Base-by-base conservation (phyloP, 2,113 vertebrate genomes). In the Callocephalon fimbriatum region DNA sequence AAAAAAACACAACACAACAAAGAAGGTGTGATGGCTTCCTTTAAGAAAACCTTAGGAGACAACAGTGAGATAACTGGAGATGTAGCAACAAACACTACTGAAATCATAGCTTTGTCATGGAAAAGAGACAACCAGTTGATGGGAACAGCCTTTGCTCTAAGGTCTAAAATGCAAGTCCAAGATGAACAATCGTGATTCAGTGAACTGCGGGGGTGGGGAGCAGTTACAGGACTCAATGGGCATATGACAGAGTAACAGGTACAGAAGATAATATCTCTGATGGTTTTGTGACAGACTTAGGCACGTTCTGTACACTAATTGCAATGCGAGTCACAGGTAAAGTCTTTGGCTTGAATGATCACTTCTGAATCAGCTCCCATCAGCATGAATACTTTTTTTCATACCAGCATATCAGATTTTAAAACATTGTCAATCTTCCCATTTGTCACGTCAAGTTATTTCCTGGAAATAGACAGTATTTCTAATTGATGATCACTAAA, bases 251-350 rank as follows among this genome's bases (percentile, higher is more conserved):
- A 59, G 21, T 35, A 23, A 65, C 4, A 40, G 76, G 6, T 6
- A 59, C 1, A 31, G 68, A 86, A 56, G 22, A n/a, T 25, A 1
- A 47, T 65, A 74, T 47, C 44, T 73, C 72, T 73, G 15, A 10
- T 77, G n/a, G 45, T 4, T 81, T 84, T 40, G 38, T 40, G n/a
- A 47, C 23, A 74, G 31, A 29, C 15, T 63, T 63, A 15, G 56
- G 35, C 32, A 10, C 9, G 32, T 58, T n/a, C 32, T 58, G 32
- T 15, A n/a, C 32, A 15, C 20, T 58, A 80, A 56, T 10, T n/a
- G 22, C 58, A 17, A 3, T 27, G 16, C 0, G 0, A 63, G 9
- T 54, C 17, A 45, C 16, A 23, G 10, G 8, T 22, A 79, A 10
- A 47, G 35, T 18, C 61, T 75, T 66, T 91, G 70, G 7, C 25